Conservation (phyloP, 2,888 invertebrate genomes). For the Polyploca ridens region DNA sequence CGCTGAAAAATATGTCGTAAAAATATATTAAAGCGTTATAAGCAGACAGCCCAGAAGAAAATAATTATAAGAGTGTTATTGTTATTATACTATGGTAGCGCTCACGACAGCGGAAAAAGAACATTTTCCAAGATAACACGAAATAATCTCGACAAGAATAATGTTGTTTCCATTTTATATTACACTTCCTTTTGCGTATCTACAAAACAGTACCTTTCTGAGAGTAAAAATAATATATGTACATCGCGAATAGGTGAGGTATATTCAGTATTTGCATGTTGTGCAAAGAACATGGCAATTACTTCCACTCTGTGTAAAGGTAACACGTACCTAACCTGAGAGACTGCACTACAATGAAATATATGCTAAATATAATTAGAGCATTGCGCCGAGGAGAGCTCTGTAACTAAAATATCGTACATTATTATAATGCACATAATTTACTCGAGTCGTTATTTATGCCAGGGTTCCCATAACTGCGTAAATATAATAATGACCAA, state of each 20-base stretch:
- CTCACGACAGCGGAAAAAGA: constrained; percentile 44
- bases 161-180: constrained; percentile 54
- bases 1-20: constrained; percentile 4
- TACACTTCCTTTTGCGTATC: constrained; percentile 34
- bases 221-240: constrained; percentile 22
- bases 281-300: constrained; percentile 8
- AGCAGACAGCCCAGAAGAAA: constrained; percentile 11
- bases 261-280: constrained; percentile 10
- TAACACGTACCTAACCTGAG: constrained; percentile 3
- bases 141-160: constrained; percentile 50
- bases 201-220: constrained; percentile 24
- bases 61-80: constrained; percentile 18
- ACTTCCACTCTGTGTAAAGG: not conserved
- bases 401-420: constrained; percentile 28
- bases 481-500: constrained; percentile 45
- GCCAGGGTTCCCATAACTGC: constrained; percentile 17
- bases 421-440: constrained; percentile 41
- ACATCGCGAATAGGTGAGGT: not conserved
- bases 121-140: constrained; percentile 43
- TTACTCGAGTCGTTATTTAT: constrained; percentile 37
- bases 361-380: not conserved
- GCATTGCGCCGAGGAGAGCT: constrained; percentile 20
- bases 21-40: not conserved
- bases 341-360: constrained; percentile 1
- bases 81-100: constrained; percentile 31